A percentile compares a stretch with the other conserved stretches of the same genome.
Conservation (phyloP, 2,113 vertebrate genomes). For the Leuciscus idus region DNA sequence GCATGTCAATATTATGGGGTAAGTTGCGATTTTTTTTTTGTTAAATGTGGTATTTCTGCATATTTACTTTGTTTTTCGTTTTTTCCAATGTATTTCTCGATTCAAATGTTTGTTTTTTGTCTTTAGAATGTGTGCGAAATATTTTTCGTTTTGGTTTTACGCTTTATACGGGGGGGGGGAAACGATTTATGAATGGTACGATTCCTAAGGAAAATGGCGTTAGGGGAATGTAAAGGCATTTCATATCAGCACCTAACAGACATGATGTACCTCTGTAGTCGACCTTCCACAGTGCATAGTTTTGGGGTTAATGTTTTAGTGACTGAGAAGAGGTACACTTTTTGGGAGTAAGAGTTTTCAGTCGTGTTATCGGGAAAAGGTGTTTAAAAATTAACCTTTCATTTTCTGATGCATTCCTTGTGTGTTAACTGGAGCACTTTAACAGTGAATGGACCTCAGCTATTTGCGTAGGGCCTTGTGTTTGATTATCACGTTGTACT, state of each 20-base stretch:
- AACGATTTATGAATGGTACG: background rate
- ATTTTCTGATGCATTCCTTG: background rate
- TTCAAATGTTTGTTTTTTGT: background rate
- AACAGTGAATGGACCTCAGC: background rate
- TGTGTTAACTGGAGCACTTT: constrained; percentile 23
- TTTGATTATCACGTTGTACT: constrained; percentile 7
- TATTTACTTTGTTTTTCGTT: constrained; percentile 16
- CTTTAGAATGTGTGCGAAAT: background rate
- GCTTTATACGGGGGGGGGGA: background rate
- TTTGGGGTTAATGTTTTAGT: constrained; percentile 31
- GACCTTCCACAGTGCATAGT: constrained; percentile 8
- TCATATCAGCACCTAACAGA: background rate
- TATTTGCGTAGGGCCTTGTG: constrained; percentile 7
- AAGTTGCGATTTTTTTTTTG: constrained; percentile 39
- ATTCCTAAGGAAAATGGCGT: constrained; percentile 2
- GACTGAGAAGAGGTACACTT: background rate
- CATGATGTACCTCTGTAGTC: background rate
- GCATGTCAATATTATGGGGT: constrained; percentile 41
- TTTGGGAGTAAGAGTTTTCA: background rate
- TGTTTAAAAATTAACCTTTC: background rate
- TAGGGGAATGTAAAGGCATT: background rate
- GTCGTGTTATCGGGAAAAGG: background rate
- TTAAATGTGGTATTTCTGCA: constrained; percentile 13
- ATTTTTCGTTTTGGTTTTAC: background rate
- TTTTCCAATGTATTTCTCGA: background rate